Base-by-base conservation (phyloP, 2,797 vertebrate genomes). In the Masticophis lateralis region DNA sequence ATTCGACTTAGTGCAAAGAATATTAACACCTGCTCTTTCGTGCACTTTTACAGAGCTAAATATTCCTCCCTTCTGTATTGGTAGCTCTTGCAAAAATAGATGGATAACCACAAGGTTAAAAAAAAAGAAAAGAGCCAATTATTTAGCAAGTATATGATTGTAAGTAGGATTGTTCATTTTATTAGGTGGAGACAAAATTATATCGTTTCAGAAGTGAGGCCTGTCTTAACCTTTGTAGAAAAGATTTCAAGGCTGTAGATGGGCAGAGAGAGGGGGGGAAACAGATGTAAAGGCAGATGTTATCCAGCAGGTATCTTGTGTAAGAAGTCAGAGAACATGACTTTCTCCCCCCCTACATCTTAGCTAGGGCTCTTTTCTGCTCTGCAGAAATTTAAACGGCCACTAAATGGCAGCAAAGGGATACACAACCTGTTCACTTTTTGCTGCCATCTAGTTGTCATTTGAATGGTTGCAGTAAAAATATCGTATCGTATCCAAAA, bases 221-320 rank as follows among this genome's bases (percentile, higher is more conserved):
- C 59, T 60, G 74, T 89, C 74, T 53, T 91, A 57, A 92, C 32
- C 59, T 69, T 91, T 74, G 74, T 61, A 74, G 53, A 86, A 93
- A 87, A 61, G 55, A 61, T 55, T 47, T 69, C 53, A 51, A 83
- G 59, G 3, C 32, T 69, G 5, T 51, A 32, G 27, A 83, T 53
- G 20, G 86, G n/a, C 3, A 12, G 66, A 57, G 8, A 5, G 27
- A 11, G 9, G 12, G 10, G 66, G 25, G 27, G 12, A 60, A 79
- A 87, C 92, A 89, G 89, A 79, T 88, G 89, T 47, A 90, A 13
- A 79, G 92, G 1, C 0, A 13, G 95, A 1, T 5, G 51, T 60
- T 1, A 79, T 51, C 57, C 57, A 0, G 0, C 9, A 59, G 60
- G 18, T 10, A 0, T 9, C 25, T 27, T 86, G 57, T 0, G 0